Percentiles rank a stretch among this genome's conserved stretches.
Evolutionary conservation across 2,113 vertebrate genomes (phyloP).

Genomic region (Copsychus sechellarum): DNA sequence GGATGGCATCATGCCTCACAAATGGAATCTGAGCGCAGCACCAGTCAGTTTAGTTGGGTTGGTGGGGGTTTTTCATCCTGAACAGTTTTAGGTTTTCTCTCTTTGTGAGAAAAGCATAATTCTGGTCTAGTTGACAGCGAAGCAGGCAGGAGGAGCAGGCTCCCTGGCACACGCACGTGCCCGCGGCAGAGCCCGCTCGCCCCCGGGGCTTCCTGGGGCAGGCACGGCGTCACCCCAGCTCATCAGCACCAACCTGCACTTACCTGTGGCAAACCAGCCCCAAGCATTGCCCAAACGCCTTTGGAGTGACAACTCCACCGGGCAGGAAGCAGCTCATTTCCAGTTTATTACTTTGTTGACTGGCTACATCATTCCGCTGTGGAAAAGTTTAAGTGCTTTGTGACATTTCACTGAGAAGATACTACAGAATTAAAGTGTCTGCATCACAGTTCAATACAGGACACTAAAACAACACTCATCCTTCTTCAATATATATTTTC

Average conservation of each 20-base stretch:
- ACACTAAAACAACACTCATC: neutral
- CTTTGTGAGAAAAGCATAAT: neutral
- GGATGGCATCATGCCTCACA: neutral
- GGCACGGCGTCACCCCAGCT: conserved; percentile 17
- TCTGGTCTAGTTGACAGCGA: neutral
- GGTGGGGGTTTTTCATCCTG: neutral
- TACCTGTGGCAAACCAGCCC: conserved; percentile 38
- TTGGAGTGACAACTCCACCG: neutral
- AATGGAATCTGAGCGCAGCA: neutral
- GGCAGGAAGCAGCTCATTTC: conserved; percentile 62
- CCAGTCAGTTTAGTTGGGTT: neutral
- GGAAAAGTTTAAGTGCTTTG: neutral
- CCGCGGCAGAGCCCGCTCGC: neutral
- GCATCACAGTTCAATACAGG: neutral
- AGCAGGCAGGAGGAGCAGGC: neutral
- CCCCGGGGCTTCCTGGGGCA: neutral
- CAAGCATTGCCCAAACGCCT: neutral
- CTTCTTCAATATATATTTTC: neutral
- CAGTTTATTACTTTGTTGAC: conserved; percentile 56
- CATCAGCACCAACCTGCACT: neutral
- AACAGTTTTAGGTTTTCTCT: neutral
- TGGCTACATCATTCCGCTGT: neutral
- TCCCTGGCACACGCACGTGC: neutral
- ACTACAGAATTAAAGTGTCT: neutral
- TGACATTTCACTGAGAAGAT: neutral